Base-by-base conservation (phyloP, 2,888 invertebrate species). In the Protophormia terraenovae region DNA sequence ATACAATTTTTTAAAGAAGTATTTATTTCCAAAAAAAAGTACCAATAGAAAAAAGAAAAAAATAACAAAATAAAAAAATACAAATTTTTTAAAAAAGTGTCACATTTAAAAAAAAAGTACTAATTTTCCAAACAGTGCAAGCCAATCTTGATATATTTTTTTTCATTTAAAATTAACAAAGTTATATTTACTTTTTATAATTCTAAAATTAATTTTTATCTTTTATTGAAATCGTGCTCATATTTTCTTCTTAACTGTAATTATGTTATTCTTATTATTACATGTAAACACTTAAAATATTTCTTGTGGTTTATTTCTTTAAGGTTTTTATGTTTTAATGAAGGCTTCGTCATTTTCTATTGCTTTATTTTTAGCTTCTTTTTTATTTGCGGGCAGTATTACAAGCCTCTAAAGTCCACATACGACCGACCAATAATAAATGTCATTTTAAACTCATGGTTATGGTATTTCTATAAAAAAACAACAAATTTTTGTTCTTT, bases 371-470 rank as follows among this genome's bases (percentile, higher is more conserved):
- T 32, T 62, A n/a, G 75, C 35, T 78, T 29, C 38, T 66, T 29
- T 64, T 50, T 71, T 66, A n/a, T 58, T 62, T 55, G 19, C 50
- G 75, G 8, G 77, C 27, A 55, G 8, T 16, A 6, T 69, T 55
- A 7, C 27, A 29, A 53, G 29, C 55, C 66, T 55, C 35, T 76
- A 35, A 73, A 80, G 64, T 55, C 66, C 55, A 66, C 45, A 55
- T 29, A 50, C 16, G n/a, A n/a, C n/a, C n/a, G n/a, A n/a, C 27
- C 38, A 76, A 35, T 45, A 45, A 69, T 81, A 82, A 85, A 82
- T 78, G 62, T 60, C 77, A 55, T 73, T 81, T 69, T 78, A 84
- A 72, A 84, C 80, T 77, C 71, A 73, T 60, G 72, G 32, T 62
- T 84, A 78, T 73, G 66, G 58, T 22, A 62, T 78, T 80, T 67